Evolutionary conservation across 2,888 invertebrate genomes (phyloP).

Genomic region (Amphipyra tragopoginis): DNA sequence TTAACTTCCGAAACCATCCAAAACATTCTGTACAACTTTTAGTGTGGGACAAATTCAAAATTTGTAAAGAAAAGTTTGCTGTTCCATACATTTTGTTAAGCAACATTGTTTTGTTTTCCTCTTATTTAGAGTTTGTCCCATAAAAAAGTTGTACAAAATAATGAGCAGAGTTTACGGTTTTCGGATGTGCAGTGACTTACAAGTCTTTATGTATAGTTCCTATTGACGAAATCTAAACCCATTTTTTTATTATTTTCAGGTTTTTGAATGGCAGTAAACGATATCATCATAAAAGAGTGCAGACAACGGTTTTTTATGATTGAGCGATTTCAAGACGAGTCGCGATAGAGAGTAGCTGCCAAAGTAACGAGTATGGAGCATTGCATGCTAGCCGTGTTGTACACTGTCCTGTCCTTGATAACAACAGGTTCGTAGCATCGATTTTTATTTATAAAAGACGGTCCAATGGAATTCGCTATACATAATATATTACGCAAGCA

Average conservation of each 20-base stretch:
- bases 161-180: too few species aligned
- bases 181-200: too few species aligned
- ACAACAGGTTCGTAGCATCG: slow-evolving; percentile 74
- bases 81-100: too few species aligned
- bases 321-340: slow-evolving; percentile 19
- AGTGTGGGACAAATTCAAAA: too few species aligned
- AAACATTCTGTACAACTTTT: too few species aligned
- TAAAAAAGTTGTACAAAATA: too few species aligned
- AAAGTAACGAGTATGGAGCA: slow-evolving; percentile 68
- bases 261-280: slow-evolving; percentile 38
- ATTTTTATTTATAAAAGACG: slow-evolving; percentile 16
- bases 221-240: too few species aligned
- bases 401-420: slow-evolving; percentile 72
- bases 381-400: slow-evolving; percentile 67
- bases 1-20: too few species aligned
- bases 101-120: too few species aligned
- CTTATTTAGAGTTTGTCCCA: too few species aligned
- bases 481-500: slow-evolving; percentile 8
- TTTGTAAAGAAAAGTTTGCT: too few species aligned
- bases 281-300: slow-evolving; percentile 8
- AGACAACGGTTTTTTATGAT: slow-evolving; percentile 8
- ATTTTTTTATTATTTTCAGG: slow-evolving; percentile 37
- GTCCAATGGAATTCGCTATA: background rate
- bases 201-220: too few species aligned
- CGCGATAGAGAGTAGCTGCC: slow-evolving; percentile 1